Evolutionary conservation across 2,888 invertebrate species (phyloP), one percentile per base, ranked within the genome.

Genomic region (Sarcophaga carnaria): DNA sequence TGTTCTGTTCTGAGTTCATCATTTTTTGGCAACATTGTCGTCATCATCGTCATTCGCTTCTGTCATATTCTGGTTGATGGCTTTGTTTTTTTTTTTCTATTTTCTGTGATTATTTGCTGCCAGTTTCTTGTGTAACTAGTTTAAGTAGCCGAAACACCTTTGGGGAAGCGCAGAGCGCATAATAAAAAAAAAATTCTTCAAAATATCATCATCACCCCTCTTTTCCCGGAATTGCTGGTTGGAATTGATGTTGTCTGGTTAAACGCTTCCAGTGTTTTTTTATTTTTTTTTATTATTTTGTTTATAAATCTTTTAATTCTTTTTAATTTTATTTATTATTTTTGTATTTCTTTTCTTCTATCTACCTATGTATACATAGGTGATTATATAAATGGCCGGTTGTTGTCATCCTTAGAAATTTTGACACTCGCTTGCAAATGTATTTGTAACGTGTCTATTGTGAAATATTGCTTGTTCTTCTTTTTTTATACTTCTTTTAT

Each of bases 301-400:
- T 66, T 76, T 63, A n/a, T 54, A 71, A 54, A 63, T 27, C 3
- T 62, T 63, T 4, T 4, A 27, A 37, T 75, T 8, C 70, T 69
- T 76, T 59, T 76, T 37, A 72, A 60, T 62, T 27, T 54, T 54
- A 37, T 49, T 27, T 25, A 3, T 59, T 14, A 2, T 17, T 12
- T 69, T 22, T 71, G 12, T 63, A 22, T 2, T 27, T 5, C 27
- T 10, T 67, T 45, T 63, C 4, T 63, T 11, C 22, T 59, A 17
- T 54, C 62, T 60, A 69, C 64, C 62, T 74, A 62, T 27, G 76
- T 76, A 79, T 70, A 79, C 70, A 20, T 83, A 62, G 17, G 20
- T 70, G 60, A 74, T 87, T 82, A 79, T 79, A 87, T 75, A 81
- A 87, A 82, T 84, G 81, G 64, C 67, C 81, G 49, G 81, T 77